Conservation (phyloP, 2,113 vertebrate genomes). For the Dascyllus trimaculatus region DNA sequence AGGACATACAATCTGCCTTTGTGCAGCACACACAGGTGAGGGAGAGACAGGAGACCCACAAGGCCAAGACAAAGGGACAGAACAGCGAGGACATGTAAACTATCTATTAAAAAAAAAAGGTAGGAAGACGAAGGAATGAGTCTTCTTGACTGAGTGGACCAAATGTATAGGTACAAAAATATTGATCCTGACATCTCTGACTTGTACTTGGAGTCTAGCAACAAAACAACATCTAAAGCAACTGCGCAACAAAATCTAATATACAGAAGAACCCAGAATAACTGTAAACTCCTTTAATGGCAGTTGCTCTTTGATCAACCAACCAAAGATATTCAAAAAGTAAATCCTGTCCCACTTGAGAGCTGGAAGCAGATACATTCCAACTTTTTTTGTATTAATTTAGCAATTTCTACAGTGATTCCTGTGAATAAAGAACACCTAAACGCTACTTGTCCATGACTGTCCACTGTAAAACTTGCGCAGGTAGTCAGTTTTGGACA, state of each 20-base stretch:
- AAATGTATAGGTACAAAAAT: slow-evolving; percentile 32
- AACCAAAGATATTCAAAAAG: neutral
- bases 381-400: no score
- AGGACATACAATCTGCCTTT: slow-evolving; percentile 14
- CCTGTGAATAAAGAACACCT: no score
- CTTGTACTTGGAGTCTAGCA: neutral
- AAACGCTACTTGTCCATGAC: no score
- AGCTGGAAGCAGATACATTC: neutral
- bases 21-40: neutral
- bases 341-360: neutral
- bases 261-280: neutral
- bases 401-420: no score
- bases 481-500: no score
- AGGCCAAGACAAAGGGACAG: neutral
- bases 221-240: slow-evolving; percentile 1
- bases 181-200: slow-evolving; percentile 32
- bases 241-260: neutral
- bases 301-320: neutral
- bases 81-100: neutral
- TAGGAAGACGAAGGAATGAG: neutral
- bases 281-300: neutral
- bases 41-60: neutral
- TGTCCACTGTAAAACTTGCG: no score
- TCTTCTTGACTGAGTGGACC: slow-evolving; percentile 15
- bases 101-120: neutral